Evolutionary conservation across 2,888 invertebrate genomes (phyloP).

Genomic region (Minunthozetes semirufus): DNA sequence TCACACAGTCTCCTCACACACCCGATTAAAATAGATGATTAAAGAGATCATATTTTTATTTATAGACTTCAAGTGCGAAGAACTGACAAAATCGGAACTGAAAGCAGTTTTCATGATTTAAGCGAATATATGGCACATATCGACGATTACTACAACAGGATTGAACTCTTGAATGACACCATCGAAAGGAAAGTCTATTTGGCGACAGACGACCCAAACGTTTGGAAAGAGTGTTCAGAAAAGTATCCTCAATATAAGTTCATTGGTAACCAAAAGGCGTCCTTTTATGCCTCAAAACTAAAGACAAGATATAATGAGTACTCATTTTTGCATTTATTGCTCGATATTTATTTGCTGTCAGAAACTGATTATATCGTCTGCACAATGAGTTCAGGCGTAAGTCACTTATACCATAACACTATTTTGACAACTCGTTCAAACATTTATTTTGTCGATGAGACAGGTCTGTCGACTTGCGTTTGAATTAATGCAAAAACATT

Average conservation of each 20-base stretch:
- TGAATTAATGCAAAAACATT: conserved; percentile 78
- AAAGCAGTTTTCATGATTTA: conserved; percentile 87
- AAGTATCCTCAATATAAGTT: conserved; percentile 38
- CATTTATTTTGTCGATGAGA: conserved; percentile 30
- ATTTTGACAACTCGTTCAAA: background rate
- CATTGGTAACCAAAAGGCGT: conserved; percentile 40
- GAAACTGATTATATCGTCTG: conserved; percentile 90
- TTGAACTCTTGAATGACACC: conserved; percentile 48
- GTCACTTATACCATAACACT: background rate
- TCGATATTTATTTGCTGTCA: conserved; percentile 85
- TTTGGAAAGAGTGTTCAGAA: conserved; percentile 24
- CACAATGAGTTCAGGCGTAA: conserved; percentile 87
- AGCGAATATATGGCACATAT: conserved; percentile 94
- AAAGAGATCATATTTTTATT: background rate
- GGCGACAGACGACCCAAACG: conserved; percentile 43
- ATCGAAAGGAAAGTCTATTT: conserved; percentile 41
- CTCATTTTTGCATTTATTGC: conserved; percentile 82
- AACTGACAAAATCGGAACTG: conserved; percentile 77
- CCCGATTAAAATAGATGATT: background rate
- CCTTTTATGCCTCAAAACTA: conserved; percentile 29
- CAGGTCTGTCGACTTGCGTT: conserved; percentile 98
- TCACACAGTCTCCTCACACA: too few species aligned
- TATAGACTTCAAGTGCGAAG: conserved; percentile 53
- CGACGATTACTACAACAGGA: conserved; percentile 72
- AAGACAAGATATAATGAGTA: conserved; percentile 47